These are phyloP conservation scores for Notothenia coriiceps DNA, from an alignment of 2,113 vertebrate species.

Conservation along the genomic window DNA sequence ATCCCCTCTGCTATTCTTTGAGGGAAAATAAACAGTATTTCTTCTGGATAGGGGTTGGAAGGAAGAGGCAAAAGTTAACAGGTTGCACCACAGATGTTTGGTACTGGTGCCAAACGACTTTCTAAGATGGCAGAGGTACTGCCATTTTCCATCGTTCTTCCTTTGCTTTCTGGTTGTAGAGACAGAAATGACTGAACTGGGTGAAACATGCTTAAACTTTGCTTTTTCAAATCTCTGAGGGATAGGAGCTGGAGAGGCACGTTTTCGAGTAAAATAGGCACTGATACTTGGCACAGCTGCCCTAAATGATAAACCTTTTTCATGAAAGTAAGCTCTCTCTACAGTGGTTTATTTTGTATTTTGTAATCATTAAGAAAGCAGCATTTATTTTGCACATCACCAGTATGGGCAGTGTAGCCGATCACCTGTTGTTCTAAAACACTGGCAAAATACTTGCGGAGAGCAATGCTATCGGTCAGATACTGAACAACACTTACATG, in stretches of 20 bases:
- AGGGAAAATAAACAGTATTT: conserved; percentile 3
- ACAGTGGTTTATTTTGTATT: neutral
- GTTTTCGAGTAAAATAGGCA: conserved; percentile 47
- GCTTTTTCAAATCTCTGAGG: conserved; percentile 37
- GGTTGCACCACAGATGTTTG: conserved; percentile 61
- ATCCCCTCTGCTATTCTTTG: neutral
- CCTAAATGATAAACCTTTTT: conserved; percentile 43
- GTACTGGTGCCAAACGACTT: conserved; percentile 50
- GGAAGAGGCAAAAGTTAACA: conserved; percentile 45
- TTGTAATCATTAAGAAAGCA: neutral
- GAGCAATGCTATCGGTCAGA: neutral
- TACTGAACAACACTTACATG: neutral
- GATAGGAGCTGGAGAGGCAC: conserved; percentile 27
- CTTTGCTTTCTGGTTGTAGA: conserved; percentile 38
- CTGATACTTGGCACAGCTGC: conserved; percentile 30
- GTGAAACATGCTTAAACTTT: conserved; percentile 46
- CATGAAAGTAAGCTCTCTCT: conserved; percentile 27
- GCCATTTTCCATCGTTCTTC: conserved; percentile 71
- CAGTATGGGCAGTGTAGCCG: neutral
- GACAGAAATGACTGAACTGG: conserved; percentile 21
- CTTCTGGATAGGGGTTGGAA: conserved; percentile 8
- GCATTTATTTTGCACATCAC: conserved; percentile 13
- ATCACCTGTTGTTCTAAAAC: neutral
- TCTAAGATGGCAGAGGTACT: conserved; percentile 75
- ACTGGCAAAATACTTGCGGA: neutral